Evolutionary conservation across 1,140 invertebrate genomes (phyloP), one percentile per base, ranked within the genome.

Genomic region (Tyrophagus putrescentiae): DNA sequence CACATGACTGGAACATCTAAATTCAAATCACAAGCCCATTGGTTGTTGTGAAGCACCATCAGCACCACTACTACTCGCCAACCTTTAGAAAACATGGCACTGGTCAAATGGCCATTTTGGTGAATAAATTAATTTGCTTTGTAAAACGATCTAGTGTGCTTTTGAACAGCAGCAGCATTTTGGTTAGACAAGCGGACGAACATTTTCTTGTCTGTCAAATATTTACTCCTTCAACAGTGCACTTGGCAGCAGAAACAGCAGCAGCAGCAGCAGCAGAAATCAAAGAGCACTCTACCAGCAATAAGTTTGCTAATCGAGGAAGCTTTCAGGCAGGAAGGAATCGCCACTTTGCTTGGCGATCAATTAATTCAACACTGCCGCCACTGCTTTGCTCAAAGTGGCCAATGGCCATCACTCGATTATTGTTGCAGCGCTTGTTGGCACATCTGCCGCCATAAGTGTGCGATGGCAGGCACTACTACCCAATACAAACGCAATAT

Each of bases 401-500:
- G 45, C 7, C 18, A 18, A 48, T 48, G 45, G 45, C 21, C 45
- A 48, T 48, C 31, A 29, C 23, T 48, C 7, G 7, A 48, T 39
- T 39, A 21, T 39, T 39, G 36, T 7, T 21, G 7, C 23, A 6
- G 23, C n/a, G n/a, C n/a, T n/a, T n/a, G n/a, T n/a, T 21, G 45
- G 21, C 45, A 48, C 45, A 48, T 48, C 45, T 48, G 45, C 45
- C 45, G 45, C 45, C 45, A 48, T 48, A 48, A 48, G 45, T 48
- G 45, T 29, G n/a, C n/a, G n/a, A n/a, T n/a, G n/a, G n/a, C n/a
- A n/a, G n/a, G n/a, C n/a, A n/a, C n/a, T n/a, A n/a, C n/a, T n/a
- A n/a, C n/a, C n/a, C n/a, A n/a, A n/a, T n/a, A n/a, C n/a, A n/a
- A n/a, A n/a, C n/a, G n/a, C n/a, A n/a, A n/a, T n/a, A n/a, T n/a